Evolutionary conservation across 2,113 vertebrate genomes (phyloP).

Genomic region (Amia ocellicauda): DNA sequence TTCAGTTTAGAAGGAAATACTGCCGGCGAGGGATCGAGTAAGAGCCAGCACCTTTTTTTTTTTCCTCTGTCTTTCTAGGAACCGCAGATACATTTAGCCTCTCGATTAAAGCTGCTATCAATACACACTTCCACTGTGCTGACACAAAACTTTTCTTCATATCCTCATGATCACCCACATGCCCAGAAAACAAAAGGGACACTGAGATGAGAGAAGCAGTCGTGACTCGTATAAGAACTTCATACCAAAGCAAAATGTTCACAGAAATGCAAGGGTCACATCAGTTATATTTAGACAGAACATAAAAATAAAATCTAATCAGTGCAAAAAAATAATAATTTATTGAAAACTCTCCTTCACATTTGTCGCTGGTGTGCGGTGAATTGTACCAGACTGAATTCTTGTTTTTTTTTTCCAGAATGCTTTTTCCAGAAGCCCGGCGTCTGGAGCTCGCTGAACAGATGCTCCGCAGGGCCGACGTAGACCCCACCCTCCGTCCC

Average conservation of each 20-base stretch:
- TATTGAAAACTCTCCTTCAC: too few relatives aligned
- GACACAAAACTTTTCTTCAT: slow-evolving; percentile 14
- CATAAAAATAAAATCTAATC: too few relatives aligned
- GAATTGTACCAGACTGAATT: too few relatives aligned
- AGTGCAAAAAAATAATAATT: too few relatives aligned
- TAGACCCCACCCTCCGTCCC: slow-evolving; percentile 83
- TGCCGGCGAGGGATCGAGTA: slow-evolving; percentile 84
- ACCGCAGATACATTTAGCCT: neutral
- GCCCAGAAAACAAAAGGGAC: slow-evolving; percentile 48
- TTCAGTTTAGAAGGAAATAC: slow-evolving; percentile 90
- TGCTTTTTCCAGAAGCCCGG: slow-evolving; percentile 80
- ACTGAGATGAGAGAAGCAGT: slow-evolving; percentile 53
- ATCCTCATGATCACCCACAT: slow-evolving; percentile 33
- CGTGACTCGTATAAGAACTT: slow-evolving; percentile 59
- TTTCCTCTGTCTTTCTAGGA: neutral
- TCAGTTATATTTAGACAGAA: too few relatives aligned
- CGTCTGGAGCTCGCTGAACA: slow-evolving; percentile 70
- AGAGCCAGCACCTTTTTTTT: slow-evolving; percentile 54
- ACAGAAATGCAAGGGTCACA: too few relatives aligned
- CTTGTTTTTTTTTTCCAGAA: slow-evolving; percentile 53
- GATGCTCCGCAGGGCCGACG: slow-evolving; percentile 73
- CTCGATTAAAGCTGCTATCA: neutral
- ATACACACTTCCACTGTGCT: neutral
- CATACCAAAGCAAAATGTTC: slow-evolving; percentile 38
- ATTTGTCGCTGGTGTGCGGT: too few relatives aligned